Evolutionary conservation across 2,797 vertebrate species (phyloP), one percentile per base, ranked within the genome.

Genomic region (Myripristis jacobus): DNA sequence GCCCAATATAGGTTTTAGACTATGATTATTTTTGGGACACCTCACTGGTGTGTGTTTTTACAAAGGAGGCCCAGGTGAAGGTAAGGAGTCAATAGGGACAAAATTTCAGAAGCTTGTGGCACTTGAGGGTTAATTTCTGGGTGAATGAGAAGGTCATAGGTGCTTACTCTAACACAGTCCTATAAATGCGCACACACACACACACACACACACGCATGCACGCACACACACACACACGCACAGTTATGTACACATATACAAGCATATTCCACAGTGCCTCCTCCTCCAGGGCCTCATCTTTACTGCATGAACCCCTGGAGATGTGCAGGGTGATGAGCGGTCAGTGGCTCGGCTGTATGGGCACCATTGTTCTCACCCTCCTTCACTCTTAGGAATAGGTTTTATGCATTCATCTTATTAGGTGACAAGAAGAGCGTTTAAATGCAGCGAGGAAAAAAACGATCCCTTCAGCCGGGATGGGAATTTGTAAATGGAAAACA

Each of bases 311-410:
- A 22, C 19, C 10, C 6, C 7, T 24, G 21, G 59, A 48, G 34
- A 53, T 48, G 29, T 21, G 15, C 50, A n/a, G 3, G 31, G 47
- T 27, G 31, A 38, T 15, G 38, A 41, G 12, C 43, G 69, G 59
- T 71, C 69, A 63, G 27, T 53, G 67, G 48, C 18, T 16, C n/a
- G 51, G 16, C 51, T 63, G 27, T 24, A 36, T 63, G 52, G 52
- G 22, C 43, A 10, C 4, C 43, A 48, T 55, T 48, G 52, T 71
- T 71, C 59, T 62, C 24, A 8, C 16, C 18, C 9, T 13, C 27
- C 19, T 41, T 41, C 16, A n/a, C 36, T 52, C 31, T 19, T 44
- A 46, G 21, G 24, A 38, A 25, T 12, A 21, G 31, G 27, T 10
- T 24, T 62, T 27, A 24, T 10, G 36, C 16, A 46, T 12, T 25